Percentiles rank a stretch among this genome's conserved stretches.
phyloP scores from a whole-genome alignment of 2,113 vertebrate species.

The Erythrocebus patas region DNA sequence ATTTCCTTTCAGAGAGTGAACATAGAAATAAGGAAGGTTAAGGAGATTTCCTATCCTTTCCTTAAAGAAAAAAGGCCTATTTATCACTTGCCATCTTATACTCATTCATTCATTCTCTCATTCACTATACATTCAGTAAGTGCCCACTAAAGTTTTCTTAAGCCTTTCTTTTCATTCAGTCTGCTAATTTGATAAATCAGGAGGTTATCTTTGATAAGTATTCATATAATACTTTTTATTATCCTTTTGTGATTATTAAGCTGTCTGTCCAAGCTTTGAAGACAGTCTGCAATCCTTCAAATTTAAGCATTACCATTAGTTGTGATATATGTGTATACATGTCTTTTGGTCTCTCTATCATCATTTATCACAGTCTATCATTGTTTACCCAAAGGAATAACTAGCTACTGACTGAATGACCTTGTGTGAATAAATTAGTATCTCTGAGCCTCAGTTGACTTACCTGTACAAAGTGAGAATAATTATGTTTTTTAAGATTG shows the following conservation, averaged over 20 bases:
- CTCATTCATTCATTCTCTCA: not conserved
- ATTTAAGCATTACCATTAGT: not conserved
- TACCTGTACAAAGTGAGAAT: not conserved
- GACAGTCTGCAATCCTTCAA: not conserved
- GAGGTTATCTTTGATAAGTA: constrained; percentile 10
- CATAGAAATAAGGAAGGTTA: not conserved
- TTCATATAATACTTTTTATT: constrained; percentile 36
- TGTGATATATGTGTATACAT: not conserved
- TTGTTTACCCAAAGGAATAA: not conserved
- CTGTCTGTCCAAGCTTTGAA: not conserved
- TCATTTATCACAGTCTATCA: not conserved
- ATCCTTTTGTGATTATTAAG: not conserved
- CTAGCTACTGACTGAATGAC: not conserved
- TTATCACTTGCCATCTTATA: not conserved
- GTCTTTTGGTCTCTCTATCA: not conserved
- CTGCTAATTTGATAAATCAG: not conserved
- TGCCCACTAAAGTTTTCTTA: not conserved
- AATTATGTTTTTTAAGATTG: not conserved
- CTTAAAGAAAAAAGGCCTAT: not conserved
- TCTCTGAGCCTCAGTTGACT: not conserved
- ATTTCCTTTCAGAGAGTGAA: constrained; percentile 9
- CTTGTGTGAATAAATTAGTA: not conserved
- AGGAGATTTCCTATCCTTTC: not conserved
- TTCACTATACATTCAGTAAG: not conserved
- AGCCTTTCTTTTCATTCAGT: not conserved